These are phyloP conservation scores for Sphyrna mokarran DNA, from an alignment of 2,113 vertebrate species.

Conservation along the genomic window DNA sequence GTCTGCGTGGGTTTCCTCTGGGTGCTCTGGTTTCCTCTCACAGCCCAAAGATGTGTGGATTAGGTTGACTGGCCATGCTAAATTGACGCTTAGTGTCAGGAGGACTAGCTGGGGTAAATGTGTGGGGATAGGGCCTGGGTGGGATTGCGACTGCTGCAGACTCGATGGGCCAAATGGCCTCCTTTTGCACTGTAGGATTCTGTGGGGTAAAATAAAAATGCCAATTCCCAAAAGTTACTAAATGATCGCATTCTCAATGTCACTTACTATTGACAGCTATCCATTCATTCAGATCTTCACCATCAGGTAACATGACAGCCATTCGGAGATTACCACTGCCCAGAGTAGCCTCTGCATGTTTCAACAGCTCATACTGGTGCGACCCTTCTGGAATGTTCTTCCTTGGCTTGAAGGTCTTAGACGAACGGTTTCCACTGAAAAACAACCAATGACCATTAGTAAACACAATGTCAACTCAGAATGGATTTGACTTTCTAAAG, in stretches of 20 bases:
- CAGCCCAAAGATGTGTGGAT: no score
- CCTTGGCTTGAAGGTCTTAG: conserved; percentile 82
- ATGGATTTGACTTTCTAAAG: background rate
- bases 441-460: background rate
- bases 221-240: background rate
- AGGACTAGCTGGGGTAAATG: no score
- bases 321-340: conserved; percentile 76
- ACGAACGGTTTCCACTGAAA: conserved; percentile 70
- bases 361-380: conserved; percentile 76
- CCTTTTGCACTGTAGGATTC: no score
- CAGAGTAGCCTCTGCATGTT: conserved; percentile 75
- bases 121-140: no score
- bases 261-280: conserved; percentile 79
- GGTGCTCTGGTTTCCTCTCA: no score
- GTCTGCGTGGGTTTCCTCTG: no score
- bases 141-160: no score
- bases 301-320: conserved; percentile 77
- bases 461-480: background rate
- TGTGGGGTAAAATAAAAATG: background rate
- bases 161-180: no score
- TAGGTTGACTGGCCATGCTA: no score
- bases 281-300: conserved; percentile 77
- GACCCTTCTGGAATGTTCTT: conserved; percentile 80
- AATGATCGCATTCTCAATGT: background rate
- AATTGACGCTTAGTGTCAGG: no score